These are phyloP conservation scores for Umimayanthus chanpuru DNA, from an alignment of 92 coral and sea anemone genomes.

Conservation along the genomic window DNA sequence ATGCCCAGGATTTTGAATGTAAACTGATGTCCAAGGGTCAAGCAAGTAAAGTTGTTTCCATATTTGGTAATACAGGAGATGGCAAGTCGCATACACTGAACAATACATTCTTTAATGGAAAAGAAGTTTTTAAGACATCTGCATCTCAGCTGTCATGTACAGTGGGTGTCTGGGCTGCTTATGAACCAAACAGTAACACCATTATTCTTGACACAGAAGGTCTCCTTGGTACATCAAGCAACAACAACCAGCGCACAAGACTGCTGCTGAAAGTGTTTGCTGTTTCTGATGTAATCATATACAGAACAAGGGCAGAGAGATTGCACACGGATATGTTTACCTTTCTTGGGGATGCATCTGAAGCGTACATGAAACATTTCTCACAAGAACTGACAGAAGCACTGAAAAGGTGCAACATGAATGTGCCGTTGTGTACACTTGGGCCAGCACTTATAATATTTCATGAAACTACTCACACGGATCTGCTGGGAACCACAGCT, in stretches of 20 bases:
- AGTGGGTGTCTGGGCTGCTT: slow-evolving; percentile 99
- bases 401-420: slow-evolving; percentile 75
- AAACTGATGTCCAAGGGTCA: slow-evolving; percentile 72
- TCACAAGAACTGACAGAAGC: slow-evolving; percentile 91
- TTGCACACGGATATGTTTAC: slow-evolving; percentile 95
- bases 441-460: slow-evolving; percentile 97
- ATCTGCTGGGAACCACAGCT: slow-evolving; percentile 72
- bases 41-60: slow-evolving; percentile 86
- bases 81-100: slow-evolving; percentile 96
- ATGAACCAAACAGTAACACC: slow-evolving; percentile 70
- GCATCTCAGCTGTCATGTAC: slow-evolving; percentile 95
- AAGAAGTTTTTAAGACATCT: slow-evolving; percentile 91
- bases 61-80: slow-evolving; percentile 99
- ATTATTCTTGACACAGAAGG: slow-evolving; percentile 95
- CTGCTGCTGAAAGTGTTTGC: slow-evolving; percentile 92
- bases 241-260: slow-evolving; percentile 86
- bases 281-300: slow-evolving; percentile 88
- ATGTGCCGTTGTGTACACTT: slow-evolving; percentile 89
- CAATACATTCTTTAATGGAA: slow-evolving; percentile 85
- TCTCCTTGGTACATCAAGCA: slow-evolving; percentile 89
- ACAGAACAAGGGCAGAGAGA: slow-evolving; percentile 95
- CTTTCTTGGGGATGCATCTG: slow-evolving; percentile 98
- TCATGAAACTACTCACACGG: slow-evolving; percentile 98
- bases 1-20: slow-evolving; percentile 69
- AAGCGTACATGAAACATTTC: slow-evolving; percentile 94